Percentiles rank a stretch among this genome's conserved stretches.
Conservation (phyloP, 2,113 vertebrate species). For the Nanorana parkeri region DNA sequence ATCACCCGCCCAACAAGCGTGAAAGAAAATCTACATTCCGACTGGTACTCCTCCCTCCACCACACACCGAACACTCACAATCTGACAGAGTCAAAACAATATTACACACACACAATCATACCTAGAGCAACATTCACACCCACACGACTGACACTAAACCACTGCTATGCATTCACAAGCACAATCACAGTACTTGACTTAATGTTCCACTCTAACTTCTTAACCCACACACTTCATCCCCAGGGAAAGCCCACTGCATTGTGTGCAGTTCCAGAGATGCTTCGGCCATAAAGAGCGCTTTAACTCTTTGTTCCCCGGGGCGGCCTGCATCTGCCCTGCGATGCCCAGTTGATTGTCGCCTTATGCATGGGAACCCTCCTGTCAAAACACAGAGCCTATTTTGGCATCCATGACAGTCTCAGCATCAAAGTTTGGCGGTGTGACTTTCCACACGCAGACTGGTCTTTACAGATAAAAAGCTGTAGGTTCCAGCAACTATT, state of each 20-base stretch:
- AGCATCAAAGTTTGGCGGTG: neutral
- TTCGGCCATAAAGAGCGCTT: slow-evolving; percentile 34
- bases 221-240: slow-evolving; percentile 47
- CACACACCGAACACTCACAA: slow-evolving; percentile 38
- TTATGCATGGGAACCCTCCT: neutral
- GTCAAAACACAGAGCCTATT: neutral
- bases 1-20: slow-evolving; percentile 8
- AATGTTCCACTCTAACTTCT: slow-evolving; percentile 23
- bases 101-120: slow-evolving; percentile 44
- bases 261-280: slow-evolving; percentile 30
- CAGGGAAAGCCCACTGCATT: slow-evolving; percentile 32
- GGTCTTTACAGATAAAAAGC: slow-evolving; percentile 6
- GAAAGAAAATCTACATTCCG: slow-evolving; percentile 42
- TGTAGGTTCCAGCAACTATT: neutral
- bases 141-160: neutral
- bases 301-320: slow-evolving; percentile 19
- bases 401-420: neutral
- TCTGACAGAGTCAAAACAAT: slow-evolving; percentile 44
- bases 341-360: neutral
- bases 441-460: neutral
- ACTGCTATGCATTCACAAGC: neutral
- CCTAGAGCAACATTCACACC: slow-evolving; percentile 30
- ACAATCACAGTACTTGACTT: slow-evolving; percentile 10
- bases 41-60: slow-evolving; percentile 6
- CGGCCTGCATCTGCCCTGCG: neutral